phyloP scores from a whole-genome alignment of 2,797 vertebrate genomes.

The Leucoraja ocellata region DNA sequence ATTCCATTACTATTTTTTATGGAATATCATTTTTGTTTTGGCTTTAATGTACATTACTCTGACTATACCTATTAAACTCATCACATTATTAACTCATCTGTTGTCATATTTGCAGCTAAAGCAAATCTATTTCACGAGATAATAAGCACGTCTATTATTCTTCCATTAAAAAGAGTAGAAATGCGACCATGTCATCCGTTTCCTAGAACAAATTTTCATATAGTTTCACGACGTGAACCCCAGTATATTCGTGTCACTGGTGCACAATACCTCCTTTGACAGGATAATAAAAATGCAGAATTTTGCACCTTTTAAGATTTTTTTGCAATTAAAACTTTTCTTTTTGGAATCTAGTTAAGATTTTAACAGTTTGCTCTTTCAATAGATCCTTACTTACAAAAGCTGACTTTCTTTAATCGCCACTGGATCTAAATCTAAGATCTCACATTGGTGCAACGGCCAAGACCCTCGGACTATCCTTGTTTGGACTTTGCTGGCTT shows the following conservation, averaged over 20 bases:
- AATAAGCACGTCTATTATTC: background rate
- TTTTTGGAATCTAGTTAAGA: background rate
- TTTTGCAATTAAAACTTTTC: background rate
- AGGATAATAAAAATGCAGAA: background rate
- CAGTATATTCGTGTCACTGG: background rate
- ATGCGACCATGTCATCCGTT: background rate
- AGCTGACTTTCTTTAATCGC: too few relatives aligned
- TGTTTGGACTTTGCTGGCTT: too few relatives aligned
- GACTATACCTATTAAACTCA: background rate
- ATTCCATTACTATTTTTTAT: background rate
- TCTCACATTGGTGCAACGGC: too few relatives aligned
- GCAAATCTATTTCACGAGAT: background rate
- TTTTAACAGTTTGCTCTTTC: background rate
- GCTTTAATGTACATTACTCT: background rate
- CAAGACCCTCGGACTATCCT: too few relatives aligned
- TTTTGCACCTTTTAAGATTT: background rate
- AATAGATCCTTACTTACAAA: background rate
- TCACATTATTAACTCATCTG: background rate
- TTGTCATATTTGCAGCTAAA: background rate
- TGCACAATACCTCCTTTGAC: background rate
- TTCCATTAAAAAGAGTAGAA: background rate
- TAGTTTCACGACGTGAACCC: background rate
- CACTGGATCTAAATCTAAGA: too few relatives aligned
- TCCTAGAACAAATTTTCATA: background rate
- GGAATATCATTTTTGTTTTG: background rate